Base-by-base conservation (phyloP, 2,797 vertebrate genomes). In the Pseudotriccus pelzelni region DNA sequence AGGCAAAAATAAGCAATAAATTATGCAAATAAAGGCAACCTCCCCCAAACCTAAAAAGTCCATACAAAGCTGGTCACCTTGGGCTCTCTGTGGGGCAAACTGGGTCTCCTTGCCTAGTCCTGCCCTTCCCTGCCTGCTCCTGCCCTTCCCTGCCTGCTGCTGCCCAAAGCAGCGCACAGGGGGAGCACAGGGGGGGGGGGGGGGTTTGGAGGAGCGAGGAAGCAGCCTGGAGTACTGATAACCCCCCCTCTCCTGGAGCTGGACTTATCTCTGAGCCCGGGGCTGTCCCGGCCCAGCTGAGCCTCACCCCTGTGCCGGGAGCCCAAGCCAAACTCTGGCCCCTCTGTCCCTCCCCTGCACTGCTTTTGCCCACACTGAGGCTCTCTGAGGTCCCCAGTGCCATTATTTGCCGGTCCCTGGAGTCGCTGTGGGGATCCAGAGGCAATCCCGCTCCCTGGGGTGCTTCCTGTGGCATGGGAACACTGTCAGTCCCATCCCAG, bases 401-500 rank as follows among this genome's bases (percentile, higher is more conserved):
- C 6, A 21, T n/a, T 47, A 7, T 18, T 69, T 81, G 58, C 63
- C 37, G 20, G 18, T 36, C 9, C 1, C 0, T 1, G 4, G 46
- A 19, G 30, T 7, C 41, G 25, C 28, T 27, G 17, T 9, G 8
- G 12, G 82, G 74, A 17, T 32, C 47, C 12, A 30, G 47, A 28
- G 69, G 28, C 39, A 15, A 2, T 47, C n/a, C 58, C 0, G 0
- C 66, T 73, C 24, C 49, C 24, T 1, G 0, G 17, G 11, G 20
- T 0, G 1, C 50, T 64, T 55, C 2, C 2, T 19, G 59, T 19
- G 13, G 53, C 7, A 0, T 3, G 37, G 22, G 36, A 60, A 46
- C 4, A 5, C 59, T 1, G 0, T 5, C 81, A 13, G 21, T 5
- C 18, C 67, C 0, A 0, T 32, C 49, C n/a, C n/a, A 0, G 19